Conservation (phyloP, 2,797 vertebrate species). For the Peromyscus attwateri region DNA sequence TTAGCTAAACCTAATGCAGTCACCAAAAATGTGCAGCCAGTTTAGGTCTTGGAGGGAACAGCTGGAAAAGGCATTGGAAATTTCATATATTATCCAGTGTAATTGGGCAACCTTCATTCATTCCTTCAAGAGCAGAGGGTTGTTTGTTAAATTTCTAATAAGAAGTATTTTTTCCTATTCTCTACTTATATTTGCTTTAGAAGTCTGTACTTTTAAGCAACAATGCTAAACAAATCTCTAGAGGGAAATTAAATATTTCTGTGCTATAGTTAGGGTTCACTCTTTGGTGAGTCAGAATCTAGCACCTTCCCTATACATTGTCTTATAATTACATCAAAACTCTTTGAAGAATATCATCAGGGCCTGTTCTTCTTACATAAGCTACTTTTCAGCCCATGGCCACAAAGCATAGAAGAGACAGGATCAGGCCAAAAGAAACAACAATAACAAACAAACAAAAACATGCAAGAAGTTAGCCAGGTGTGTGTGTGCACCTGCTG, state of each 20-base stretch:
- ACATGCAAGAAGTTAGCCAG: not conserved
- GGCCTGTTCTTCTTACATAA: not conserved
- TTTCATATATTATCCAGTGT: not conserved
- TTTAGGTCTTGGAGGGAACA: not conserved
- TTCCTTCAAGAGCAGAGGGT: not conserved
- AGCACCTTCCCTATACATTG: not conserved
- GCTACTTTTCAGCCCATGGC: not conserved
- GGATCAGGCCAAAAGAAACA: not conserved
- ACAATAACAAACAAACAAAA: not conserved
- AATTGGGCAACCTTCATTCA: not conserved
- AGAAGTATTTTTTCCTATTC: not conserved
- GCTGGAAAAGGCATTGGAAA: not conserved
- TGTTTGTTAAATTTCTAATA: conserved; percentile 22
- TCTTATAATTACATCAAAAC: not conserved
- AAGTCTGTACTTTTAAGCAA: not conserved
- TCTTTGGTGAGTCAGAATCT: not conserved
- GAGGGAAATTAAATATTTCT: conserved; percentile 14
- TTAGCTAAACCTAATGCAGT: not conserved
- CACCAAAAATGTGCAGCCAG: not conserved
- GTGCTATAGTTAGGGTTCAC: not conserved
- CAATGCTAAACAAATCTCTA: not conserved
- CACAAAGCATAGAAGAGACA: not conserved
- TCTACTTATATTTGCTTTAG: not conserved
- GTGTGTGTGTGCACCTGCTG: not conserved
- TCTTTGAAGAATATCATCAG: conserved; percentile 5